Evolutionary conservation across 1,140 invertebrate genomes (phyloP), one percentile per base, ranked within the genome.

Genomic region (Drosophila takahashii): DNA sequence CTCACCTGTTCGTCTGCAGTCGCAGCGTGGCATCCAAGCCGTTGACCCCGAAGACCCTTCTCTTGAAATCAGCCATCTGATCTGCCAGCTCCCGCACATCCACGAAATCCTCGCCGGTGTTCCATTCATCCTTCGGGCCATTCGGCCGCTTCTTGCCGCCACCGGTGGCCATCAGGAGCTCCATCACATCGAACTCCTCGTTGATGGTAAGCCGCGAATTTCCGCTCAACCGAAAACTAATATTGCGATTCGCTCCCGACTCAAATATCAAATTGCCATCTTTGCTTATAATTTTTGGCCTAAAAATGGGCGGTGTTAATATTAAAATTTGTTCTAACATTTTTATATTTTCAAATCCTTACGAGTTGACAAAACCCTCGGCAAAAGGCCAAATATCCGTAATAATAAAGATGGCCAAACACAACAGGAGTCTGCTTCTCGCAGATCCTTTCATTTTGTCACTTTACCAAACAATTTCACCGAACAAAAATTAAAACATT

Each of bases 221-320:
- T 34, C 95, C 95, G 27, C 93, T 93, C 1, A 94, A 92, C 53
- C 92, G 93, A 53, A 96, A 92, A 36, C 94, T 95, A n/a, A 96
- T 95, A 75, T 95, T 95, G 71, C 93, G 94, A 83, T 95, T 93
- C 39, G 93, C 93, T 0, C 94, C 95, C 41, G 94, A 93, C 64
- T 94, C 93, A 22, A 96, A 93, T 56, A 94, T 93, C n/a, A 96
- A 91, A 90, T 95, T 93, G 52, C 95, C 95, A 92, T 95, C 93
- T 18, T 90, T 90, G 11, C 94, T 93, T 65, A 94, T 93, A 42
- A 96, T 93, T 87, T 94, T 93, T 0, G 95, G 95, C 51, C 95
- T 95, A 67, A 79, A 26, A 39, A 8, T 8, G 26, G 10, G 2
- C 13, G 13, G 3, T 26, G 18, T 41, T 27, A 27, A 39, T 26